phyloP scores from a whole-genome alignment of 2,113 vertebrate species.

The Entomyzon cyanotis region DNA sequence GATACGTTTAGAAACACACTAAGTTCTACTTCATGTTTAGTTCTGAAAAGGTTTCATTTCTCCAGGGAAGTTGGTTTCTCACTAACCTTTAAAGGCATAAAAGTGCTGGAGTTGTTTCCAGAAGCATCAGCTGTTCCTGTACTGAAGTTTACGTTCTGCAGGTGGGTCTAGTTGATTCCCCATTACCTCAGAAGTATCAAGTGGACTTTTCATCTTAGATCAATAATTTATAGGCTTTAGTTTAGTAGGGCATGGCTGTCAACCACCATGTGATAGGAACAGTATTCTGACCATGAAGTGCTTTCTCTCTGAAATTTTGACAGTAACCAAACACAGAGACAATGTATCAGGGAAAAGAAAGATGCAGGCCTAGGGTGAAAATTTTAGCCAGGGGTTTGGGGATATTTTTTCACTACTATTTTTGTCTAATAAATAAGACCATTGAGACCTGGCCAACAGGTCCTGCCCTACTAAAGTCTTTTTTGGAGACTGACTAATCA shows the following conservation, averaged over 20 bases:
- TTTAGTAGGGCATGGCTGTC: not conserved
- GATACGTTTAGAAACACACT: not conserved
- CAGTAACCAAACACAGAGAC: not conserved
- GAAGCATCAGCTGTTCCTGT: not conserved
- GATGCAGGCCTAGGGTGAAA: not conserved
- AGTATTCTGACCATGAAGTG: not conserved
- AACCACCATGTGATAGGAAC: not conserved
- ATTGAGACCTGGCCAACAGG: not conserved
- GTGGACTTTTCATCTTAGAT: not conserved
- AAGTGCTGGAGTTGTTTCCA: not conserved
- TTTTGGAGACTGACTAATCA: not conserved
- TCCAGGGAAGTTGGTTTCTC: not conserved
- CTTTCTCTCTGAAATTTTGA: not conserved
- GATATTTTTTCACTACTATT: not conserved
- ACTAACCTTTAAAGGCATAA: not conserved
- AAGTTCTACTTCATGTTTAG: not conserved
- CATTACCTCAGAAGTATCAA: not conserved
- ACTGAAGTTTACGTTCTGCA: not conserved
- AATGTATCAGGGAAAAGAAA: not conserved
- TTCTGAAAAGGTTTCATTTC: not conserved
- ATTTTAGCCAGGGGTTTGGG: rapidly evolving
- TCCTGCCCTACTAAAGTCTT: not conserved
- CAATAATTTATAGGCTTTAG: not conserved
- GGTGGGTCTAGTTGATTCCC: not conserved
- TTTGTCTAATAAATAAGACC: not conserved